Evolutionary conservation across 2,797 vertebrate species (phyloP), one percentile per base, ranked within the genome.

Genomic region (Lemur catta): DNA sequence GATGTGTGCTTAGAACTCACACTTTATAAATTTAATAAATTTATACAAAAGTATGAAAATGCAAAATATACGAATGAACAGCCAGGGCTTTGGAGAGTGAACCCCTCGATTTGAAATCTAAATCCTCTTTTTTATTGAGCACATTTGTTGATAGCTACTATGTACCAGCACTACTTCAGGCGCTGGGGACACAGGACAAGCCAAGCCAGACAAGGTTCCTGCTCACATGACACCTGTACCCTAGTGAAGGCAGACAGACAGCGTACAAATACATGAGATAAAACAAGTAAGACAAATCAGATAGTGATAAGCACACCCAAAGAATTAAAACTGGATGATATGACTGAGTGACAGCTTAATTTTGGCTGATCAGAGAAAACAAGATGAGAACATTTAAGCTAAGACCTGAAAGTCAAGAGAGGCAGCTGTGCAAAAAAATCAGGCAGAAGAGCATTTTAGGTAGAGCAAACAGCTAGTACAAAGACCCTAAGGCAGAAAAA

Each of bases 361-460:
- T 63, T 72, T 69, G 65, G 63, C 46, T 84, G 22, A 14, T 59
- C 75, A 76, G 76, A 75, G 9, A 41, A 33, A 80, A 84, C 15
- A 33, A 63, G 78, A 9, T 20, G 46, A 81, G 61, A 85, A 85
- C 59, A 38, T 26, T 87, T n/a, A 24, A 12, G 17, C 35, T 14
- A 55, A 76, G 76, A 71, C 67, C 35, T 61, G 26, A 43, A 84
- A 84, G 91, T 57, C 80, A 97, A 95, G 82, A 69, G 82, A 97
- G 63, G 57, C 41, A 46, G 82, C 41, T 84, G 87, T 28, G 89
- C 17, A 30, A 55, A 30, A 46, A 55, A 78, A 11, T 10, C 22
- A 48, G 26, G 63, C 3, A 2, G 48, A 92, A 91, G 79, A 41
- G 30, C 33, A 57, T 41, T 33, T 43, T 17, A 22, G 52, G 52